Evolutionary conservation across 2,888 invertebrate species (phyloP).

Genomic region (Rhaphigaster nebulosa): DNA sequence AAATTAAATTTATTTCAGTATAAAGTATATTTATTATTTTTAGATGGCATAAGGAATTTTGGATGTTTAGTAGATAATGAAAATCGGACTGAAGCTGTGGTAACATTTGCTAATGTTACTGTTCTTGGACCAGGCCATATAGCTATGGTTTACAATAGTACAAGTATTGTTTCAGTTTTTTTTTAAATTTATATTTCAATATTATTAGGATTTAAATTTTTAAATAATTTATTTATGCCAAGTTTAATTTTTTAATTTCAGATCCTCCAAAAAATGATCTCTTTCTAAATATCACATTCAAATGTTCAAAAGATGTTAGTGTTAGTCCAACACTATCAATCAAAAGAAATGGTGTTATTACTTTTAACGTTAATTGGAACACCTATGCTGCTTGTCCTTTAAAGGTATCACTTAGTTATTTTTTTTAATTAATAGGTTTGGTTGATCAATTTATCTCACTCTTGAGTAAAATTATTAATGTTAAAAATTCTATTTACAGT

Average conservation of each 20-base stretch:
- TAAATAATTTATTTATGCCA: neutral
- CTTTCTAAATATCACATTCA: neutral
- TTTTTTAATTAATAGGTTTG: neutral
- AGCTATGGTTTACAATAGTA: neutral
- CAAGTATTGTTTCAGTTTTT: neutral
- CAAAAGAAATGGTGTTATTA: neutral
- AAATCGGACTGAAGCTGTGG: neutral
- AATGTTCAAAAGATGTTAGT: conserved; percentile 35
- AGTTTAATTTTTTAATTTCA: neutral
- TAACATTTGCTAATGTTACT: neutral
- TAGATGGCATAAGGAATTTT: neutral
- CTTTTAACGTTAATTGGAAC: neutral
- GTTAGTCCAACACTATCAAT: neutral
- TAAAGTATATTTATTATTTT: neutral
- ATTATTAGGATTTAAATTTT: neutral
- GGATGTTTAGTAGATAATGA: neutral
- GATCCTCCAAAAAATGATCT: neutral
- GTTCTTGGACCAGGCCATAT: neutral
- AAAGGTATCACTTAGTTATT: neutral
- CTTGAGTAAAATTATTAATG: too few relatives aligned
- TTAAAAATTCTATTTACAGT: too few relatives aligned
- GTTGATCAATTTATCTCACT: too few relatives aligned
- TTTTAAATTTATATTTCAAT: neutral
- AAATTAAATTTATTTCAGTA: neutral
- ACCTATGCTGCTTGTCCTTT: conserved; percentile 34